phyloP scores from a whole-genome alignment of 2,113 vertebrate genomes.

The Laticauda colubrina region DNA sequence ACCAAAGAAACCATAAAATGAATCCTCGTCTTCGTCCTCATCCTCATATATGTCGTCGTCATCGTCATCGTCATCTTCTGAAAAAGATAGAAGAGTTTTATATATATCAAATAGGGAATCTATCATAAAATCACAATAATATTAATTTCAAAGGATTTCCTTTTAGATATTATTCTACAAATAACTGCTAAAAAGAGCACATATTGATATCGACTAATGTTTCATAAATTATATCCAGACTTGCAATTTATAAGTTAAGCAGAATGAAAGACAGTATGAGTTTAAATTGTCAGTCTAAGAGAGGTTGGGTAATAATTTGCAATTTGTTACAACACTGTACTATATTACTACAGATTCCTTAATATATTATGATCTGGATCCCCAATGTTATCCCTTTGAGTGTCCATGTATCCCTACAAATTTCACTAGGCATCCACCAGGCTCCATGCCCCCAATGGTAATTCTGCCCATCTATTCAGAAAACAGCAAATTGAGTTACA shows the following conservation, averaged over 20 bases:
- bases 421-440: not conserved
- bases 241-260: not conserved
- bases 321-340: not conserved
- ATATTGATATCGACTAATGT: not conserved
- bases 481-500: not conserved
- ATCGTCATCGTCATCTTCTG: not conserved
- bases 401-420: not conserved
- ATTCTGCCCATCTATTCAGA: not conserved
- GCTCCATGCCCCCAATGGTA: not conserved
- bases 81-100: not conserved
- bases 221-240: not conserved
- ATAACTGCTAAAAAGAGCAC: not conserved
- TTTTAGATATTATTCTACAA: not conserved
- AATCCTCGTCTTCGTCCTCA: slow-evolving; percentile 83
- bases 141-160: not conserved
- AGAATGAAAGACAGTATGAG: not conserved
- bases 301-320: not conserved
- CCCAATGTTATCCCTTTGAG: not conserved
- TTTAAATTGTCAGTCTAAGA: not conserved
- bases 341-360: not conserved
- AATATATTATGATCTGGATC: not conserved
- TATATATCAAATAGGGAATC: not conserved
- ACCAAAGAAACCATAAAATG: slow-evolving; percentile 78
- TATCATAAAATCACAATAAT: not conserved
- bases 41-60: slow-evolving; percentile 72